A percentile compares a stretch with the other conserved stretches of the same genome.
phyloP scores from a whole-genome alignment of 53 echinoderm and acorn worm genomes.

The Mesocentrotus franciscanus region DNA sequence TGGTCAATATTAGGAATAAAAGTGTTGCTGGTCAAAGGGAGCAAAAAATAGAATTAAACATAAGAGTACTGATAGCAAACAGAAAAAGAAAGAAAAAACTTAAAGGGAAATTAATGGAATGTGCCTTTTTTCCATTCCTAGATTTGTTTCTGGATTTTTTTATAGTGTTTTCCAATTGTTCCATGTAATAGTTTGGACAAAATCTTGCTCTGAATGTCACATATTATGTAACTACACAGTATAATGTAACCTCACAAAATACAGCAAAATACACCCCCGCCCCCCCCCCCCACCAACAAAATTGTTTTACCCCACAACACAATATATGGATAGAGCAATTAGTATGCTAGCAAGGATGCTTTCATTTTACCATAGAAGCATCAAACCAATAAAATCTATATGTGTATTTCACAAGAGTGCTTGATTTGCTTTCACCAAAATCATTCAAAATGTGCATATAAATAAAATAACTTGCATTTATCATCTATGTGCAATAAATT shows the following conservation, averaged over 20 bases:
- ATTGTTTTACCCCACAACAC: too few relatives aligned
- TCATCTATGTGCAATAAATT: neutral
- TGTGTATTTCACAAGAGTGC: neutral
- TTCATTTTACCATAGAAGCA: too few relatives aligned
- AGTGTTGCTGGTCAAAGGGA: neutral
- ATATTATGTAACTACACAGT: neutral
- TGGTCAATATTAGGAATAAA: neutral
- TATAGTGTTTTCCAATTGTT: neutral
- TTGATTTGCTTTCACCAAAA: neutral
- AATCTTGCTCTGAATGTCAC: neutral
- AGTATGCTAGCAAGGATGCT: too few relatives aligned
- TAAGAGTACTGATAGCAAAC: conserved; percentile 27
- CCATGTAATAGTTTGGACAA: neutral
- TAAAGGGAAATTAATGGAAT: conserved; percentile 9
- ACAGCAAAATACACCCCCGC: too few relatives aligned
- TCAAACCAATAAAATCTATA: too few relatives aligned
- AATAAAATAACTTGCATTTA: conserved; percentile 1
- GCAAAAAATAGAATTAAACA: neutral
- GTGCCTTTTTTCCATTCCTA: neutral
- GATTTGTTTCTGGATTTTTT: neutral
- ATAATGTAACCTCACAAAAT: too few relatives aligned
- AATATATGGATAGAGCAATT: too few relatives aligned
- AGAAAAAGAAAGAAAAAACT: neutral
- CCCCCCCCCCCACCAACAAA: too few relatives aligned
- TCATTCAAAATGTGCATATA: conserved; percentile 3